phyloP scores from a whole-genome alignment of 2,888 invertebrate species.

The Epirrhoe tristata region DNA sequence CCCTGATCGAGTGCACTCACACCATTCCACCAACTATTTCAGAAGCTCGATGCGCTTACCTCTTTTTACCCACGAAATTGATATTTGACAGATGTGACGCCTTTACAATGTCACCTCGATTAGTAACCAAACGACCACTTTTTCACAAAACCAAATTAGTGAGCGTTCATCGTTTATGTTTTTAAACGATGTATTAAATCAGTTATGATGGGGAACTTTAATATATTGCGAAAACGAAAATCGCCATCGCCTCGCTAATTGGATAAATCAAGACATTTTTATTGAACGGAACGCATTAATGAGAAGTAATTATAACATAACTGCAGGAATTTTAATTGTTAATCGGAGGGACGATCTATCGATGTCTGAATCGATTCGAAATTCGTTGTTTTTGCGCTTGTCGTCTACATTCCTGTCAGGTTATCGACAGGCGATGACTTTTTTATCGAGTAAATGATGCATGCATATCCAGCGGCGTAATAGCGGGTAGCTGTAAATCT shows the following conservation, averaged over 20 bases:
- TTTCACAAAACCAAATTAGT: slow-evolving; percentile 16
- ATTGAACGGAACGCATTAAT: slow-evolving; percentile 63
- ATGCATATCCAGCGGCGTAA: slow-evolving; percentile 35
- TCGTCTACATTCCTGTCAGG: slow-evolving; percentile 31
- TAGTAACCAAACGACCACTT: slow-evolving; percentile 6
- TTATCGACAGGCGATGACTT: slow-evolving; percentile 40
- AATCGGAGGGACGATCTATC: slow-evolving; percentile 58
- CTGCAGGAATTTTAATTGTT: slow-evolving; percentile 75
- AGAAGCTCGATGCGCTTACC: slow-evolving; percentile 61
- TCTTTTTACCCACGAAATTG: slow-evolving; percentile 56
- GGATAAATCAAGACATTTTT: slow-evolving; percentile 59
- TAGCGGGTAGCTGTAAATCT: slow-evolving; percentile 39
- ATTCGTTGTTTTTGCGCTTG: slow-evolving; percentile 49
- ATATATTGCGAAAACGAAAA: slow-evolving; percentile 54
- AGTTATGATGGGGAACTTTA: slow-evolving; percentile 37
- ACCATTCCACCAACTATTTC: slow-evolving; percentile 51
- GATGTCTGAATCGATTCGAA: slow-evolving; percentile 53
- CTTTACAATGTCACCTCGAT: slow-evolving; percentile 2
- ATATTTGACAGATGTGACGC: background rate
- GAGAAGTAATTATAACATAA: slow-evolving; percentile 64
- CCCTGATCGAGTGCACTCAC: slow-evolving; percentile 43
- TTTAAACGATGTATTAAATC: slow-evolving; percentile 40
- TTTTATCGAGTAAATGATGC: slow-evolving; percentile 42
- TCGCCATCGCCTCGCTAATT: slow-evolving; percentile 51
- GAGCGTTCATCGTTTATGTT: slow-evolving; percentile 26